A percentile compares a stretch with the other conserved stretches of the same genome.
phyloP scores from a whole-genome alignment of 2,888 invertebrate genomes.

The Megastigmus dorsalis region DNA sequence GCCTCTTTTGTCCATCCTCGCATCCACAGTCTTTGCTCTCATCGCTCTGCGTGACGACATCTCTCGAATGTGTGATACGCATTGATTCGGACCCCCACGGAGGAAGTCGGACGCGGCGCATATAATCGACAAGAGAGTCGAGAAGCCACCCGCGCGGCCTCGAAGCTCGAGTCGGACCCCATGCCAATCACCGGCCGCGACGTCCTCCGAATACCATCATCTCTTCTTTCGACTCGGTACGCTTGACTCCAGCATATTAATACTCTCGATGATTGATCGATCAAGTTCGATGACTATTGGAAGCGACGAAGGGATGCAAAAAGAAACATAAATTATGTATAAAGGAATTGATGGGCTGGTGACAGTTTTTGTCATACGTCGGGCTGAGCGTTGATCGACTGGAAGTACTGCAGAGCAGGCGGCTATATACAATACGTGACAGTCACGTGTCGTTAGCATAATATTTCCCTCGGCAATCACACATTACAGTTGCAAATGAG shows the following conservation, averaged over 20 bases:
- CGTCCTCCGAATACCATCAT: not conserved
- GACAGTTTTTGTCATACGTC: constrained; percentile 28
- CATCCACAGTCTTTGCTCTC: not conserved
- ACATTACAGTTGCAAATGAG: not conserved
- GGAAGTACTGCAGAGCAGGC: too few species aligned
- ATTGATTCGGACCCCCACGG: constrained; percentile 6
- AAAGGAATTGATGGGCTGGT: constrained; percentile 3
- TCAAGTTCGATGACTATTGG: constrained; percentile 12
- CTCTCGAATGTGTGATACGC: too few species aligned
- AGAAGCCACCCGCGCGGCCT: too few species aligned
- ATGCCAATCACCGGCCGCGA: not conserved
- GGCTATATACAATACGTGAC: not conserved
- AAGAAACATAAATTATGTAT: constrained; percentile 38
- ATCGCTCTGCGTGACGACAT: not conserved
- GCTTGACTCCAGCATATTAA: constrained; percentile 9
- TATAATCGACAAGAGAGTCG: not conserved
- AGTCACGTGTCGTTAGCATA: not conserved
- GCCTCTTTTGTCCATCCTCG: not conserved
- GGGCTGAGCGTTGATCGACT: too few species aligned
- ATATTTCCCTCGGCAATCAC: not conserved
- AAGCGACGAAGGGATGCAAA: not conserved
- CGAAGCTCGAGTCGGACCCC: constrained; percentile 1
- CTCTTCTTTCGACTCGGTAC: constrained; percentile 8
- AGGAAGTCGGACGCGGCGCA: constrained; percentile 13
- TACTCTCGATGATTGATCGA: constrained; percentile 44